Conservation (phyloP, 2,888 invertebrate species). For the Acrocyrtus sp. region DNA sequence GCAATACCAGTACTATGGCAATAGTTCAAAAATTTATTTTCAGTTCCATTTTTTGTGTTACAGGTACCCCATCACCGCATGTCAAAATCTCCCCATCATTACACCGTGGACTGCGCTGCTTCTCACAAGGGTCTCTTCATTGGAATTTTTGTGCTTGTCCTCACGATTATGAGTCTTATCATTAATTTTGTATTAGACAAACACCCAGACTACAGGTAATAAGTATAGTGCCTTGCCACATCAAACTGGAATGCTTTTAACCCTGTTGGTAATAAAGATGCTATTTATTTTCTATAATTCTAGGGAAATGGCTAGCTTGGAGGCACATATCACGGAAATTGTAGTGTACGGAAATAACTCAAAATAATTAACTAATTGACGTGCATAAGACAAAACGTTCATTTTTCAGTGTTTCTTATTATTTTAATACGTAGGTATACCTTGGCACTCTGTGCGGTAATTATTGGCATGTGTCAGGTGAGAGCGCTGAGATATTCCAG, state of each 20-base stretch:
- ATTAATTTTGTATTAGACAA: conserved; percentile 90
- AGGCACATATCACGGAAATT: conserved; percentile 90
- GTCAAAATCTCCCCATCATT: conserved; percentile 85
- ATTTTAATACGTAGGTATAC: too few relatives aligned
- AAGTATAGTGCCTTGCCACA: too few relatives aligned
- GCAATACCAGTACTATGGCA: conserved; percentile 67
- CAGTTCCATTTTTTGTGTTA: conserved; percentile 1
- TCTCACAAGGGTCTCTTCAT: conserved; percentile 94
- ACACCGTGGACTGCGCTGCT: conserved; percentile 92
- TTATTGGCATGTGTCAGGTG: conserved; percentile 85
- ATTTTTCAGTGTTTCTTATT: too few relatives aligned
- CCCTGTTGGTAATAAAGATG: too few relatives aligned
- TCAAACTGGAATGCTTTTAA: too few relatives aligned
- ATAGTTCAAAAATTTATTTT: conserved; percentile 44
- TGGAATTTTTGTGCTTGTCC: conserved; percentile 85
- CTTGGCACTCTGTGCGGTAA: conserved; percentile 84
- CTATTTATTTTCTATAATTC: too few relatives aligned
- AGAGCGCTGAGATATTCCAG: conserved; percentile 87
- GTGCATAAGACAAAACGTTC: too few relatives aligned
- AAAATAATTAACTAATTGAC: too few relatives aligned
- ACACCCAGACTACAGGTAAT: conserved; percentile 81
- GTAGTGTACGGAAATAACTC: too few relatives aligned
- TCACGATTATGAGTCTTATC: conserved; percentile 90
- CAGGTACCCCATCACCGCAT: conserved; percentile 30
- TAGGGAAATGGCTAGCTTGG: conserved; percentile 84